Evolutionary conservation across 2,113 vertebrate genomes (phyloP), one percentile per base, ranked within the genome.

Genomic region (Etheostoma cragini): DNA sequence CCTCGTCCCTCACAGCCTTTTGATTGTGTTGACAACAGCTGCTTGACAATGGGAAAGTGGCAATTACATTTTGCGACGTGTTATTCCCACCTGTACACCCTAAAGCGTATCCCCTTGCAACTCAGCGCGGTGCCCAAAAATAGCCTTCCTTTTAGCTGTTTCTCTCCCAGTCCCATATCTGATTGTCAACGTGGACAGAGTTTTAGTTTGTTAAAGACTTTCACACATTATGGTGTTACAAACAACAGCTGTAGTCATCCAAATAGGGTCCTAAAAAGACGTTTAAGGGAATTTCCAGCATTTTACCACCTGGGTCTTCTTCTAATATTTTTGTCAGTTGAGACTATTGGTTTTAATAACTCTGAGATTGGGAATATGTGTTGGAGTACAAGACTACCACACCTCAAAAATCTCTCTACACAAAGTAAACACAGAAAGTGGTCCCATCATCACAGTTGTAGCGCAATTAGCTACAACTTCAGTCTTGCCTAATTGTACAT

Each of bases 11-110:
- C 15, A 47, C 78, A 71, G 84, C 74, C 61, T 8, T 89, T 90
- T 87, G 63, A 93, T 94, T 88, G 80, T 83, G 87, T 90, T 91
- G 88, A 88, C 84, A 89, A 86, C 89, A 91, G 88, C 90, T 85
- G 76, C 79, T 83, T 82, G 81, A 87, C 45, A 53, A 86, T 66
- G 56, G 62, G 64, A 85, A 85, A 86, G 84, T 74, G 68, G 78
- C 90, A 92, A 91, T 94, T 93, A 91, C 84, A 81, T 92, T 83
- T 79, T 78, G 70, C 82, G 71, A 72, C 72, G 81, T 86, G 82
- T 80, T 85, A 85, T 82, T 88, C 80, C 74, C 75, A 81, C 80
- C 45, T 42, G 12, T 13, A 65, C 66, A 64, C 67, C 76, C 71
- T 60, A 58, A 78, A 81, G 69, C 81, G 58, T 65, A 57, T 80